Percentiles rank a stretch among this genome's conserved stretches.
Conservation (phyloP, 2,113 vertebrate genomes). For the Girardinichthys multiradiatus region DNA sequence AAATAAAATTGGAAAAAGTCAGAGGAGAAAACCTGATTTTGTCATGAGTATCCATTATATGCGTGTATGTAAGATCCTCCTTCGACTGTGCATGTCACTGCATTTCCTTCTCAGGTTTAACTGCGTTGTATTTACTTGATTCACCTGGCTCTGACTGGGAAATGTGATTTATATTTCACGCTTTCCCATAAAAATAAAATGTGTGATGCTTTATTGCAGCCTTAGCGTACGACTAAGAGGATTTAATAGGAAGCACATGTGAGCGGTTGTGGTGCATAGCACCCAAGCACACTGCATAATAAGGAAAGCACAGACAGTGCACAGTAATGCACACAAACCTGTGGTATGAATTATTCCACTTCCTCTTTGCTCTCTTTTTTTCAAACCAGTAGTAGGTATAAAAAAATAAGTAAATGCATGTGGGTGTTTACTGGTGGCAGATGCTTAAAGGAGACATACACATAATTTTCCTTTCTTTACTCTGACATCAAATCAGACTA, state of each 20-base stretch:
- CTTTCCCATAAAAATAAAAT: constrained; percentile 74
- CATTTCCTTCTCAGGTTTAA: constrained; percentile 41
- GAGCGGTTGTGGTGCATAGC: constrained; percentile 27
- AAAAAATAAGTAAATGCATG: neutral
- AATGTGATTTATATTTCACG: constrained; percentile 67
- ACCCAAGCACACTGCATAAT: constrained; percentile 19
- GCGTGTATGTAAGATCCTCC: too few species aligned
- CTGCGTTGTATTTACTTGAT: constrained; percentile 54
- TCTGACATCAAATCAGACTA: too few species aligned
- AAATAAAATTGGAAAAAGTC: neutral
- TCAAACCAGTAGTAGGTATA: neutral
- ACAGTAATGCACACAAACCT: neutral
- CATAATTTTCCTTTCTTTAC: too few species aligned
- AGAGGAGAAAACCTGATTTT: neutral
- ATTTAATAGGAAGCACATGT: constrained; percentile 76
- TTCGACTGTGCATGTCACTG: too few species aligned
- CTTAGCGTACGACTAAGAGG: constrained; percentile 38
- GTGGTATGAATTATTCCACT: neutral
- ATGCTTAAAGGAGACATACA: neutral
- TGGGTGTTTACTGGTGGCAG: neutral
- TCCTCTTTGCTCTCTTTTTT: neutral
- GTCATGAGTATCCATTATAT: neutral
- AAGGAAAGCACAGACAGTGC: constrained; percentile 13
- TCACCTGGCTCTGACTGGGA: constrained; percentile 68
- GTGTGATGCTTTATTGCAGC: constrained; percentile 52